Conservation (phyloP, 2,888 invertebrate species). For the Tenthredo notha region DNA sequence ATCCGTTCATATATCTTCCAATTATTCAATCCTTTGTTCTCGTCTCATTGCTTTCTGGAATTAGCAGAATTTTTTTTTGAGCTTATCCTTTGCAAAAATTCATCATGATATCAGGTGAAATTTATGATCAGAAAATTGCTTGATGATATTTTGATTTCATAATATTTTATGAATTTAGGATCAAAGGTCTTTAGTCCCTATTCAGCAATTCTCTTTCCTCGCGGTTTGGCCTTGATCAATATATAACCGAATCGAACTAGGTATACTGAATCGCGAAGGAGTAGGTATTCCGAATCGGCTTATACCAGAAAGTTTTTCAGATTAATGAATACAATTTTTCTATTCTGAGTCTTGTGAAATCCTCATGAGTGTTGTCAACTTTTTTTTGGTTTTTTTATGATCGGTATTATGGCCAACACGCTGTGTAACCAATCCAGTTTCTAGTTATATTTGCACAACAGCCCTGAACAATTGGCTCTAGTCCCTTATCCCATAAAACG, state of each 20-base stretch:
- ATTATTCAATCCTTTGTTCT: not conserved
- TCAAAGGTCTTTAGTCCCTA: not conserved
- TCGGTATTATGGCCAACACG: not conserved
- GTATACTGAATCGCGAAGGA: not conserved
- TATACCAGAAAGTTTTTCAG: not conserved
- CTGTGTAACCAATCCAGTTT: not conserved
- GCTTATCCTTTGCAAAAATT: not conserved
- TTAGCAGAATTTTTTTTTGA: not conserved
- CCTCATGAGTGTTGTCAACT: not conserved
- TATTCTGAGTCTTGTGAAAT: not conserved
- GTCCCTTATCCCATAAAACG: conserved; percentile 20
- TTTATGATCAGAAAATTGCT: not conserved
- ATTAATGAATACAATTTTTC: not conserved
- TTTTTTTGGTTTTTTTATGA: not conserved
- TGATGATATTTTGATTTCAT: not conserved
- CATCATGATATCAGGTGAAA: not conserved
- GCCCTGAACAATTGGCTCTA: conserved; percentile 1
- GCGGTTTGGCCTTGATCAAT: not conserved
- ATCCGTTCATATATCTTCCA: not conserved
- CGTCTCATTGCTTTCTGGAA: not conserved
- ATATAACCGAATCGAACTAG: not conserved
- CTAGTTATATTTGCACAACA: not conserved
- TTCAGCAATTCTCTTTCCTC: not conserved
- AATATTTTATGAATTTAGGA: not conserved
- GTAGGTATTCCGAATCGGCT: not conserved